Evolutionary conservation across 2,888 invertebrate species (phyloP), one percentile per base, ranked within the genome.

Genomic region (Actias luna): DNA sequence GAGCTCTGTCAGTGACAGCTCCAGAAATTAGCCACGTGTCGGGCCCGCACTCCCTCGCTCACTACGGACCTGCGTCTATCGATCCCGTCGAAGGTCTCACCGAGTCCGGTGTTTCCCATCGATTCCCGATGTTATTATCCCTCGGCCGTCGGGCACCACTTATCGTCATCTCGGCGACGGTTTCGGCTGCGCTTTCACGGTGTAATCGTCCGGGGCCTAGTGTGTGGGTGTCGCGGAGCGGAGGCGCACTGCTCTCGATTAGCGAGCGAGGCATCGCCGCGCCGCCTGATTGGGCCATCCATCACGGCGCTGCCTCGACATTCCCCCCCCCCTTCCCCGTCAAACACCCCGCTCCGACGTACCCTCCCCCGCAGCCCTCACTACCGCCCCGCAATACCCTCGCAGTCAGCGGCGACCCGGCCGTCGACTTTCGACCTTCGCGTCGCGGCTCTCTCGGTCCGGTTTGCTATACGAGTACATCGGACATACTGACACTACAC

Each of bases 201-300:
- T 46, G 46, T 46, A 46, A 46, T 46, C 18, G 46, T 10, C 22
- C 22, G 46, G 46, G 18, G 31, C 14, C 42, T 39, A 22, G 8
- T 16, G 58, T 18, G 25, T 25, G 39, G 46, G 65, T 67, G 69
- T 22, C 18, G 65, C 65, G 60, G 69, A 72, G 80, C 80, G 78
- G 80, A 78, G 79, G 85, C 89, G 84, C 87, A 86, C 81, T 84
- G 88, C 87, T 88, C 89, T 88, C 89, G 89, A 89, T 88, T 91
- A 90, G 89, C 88, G 46, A 18, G 46, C 22, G 87, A 86, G 89
- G 85, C 81, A 84, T 88, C 87, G 87, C 85, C 89, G 81, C 86
- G 89, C 88, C 87, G 91, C 89, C 89, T 88, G 90, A 91, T 91
- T 92, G 88, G 93, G 92, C 93, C 93, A 94, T 93, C 93, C 93